Percentiles rank a stretch among this genome's conserved stretches.
Evolutionary conservation across 2,888 invertebrate genomes (phyloP).

Genomic region (Anaspis maculata): DNA sequence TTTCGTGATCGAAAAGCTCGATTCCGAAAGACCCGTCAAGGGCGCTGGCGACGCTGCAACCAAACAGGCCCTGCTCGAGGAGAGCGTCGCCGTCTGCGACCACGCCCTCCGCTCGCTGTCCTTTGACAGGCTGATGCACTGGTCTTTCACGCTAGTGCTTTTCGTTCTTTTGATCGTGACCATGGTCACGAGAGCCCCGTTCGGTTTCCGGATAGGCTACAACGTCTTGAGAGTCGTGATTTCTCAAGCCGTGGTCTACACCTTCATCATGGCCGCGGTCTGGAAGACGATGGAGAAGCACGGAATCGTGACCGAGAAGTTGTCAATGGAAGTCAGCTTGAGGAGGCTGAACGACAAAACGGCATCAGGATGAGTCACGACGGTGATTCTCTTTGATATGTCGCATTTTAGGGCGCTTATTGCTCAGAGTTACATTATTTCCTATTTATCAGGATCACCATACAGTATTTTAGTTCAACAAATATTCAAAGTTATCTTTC

Average conservation of each 20-base stretch:
- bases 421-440: too few species aligned
- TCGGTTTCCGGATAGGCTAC: constrained; percentile 42
- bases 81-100: constrained; percentile 53
- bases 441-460: too few species aligned
- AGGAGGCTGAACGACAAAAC: too few species aligned
- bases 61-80: constrained; percentile 41
- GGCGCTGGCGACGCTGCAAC: constrained; percentile 16
- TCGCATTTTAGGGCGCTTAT: too few species aligned
- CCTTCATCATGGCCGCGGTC: constrained; percentile 67
- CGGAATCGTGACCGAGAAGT: constrained; percentile 65
- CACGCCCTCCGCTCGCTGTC: constrained; percentile 47
- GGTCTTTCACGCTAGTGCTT: constrained; percentile 44
- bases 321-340: constrained; percentile 56
- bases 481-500: too few species aligned
- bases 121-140: constrained; percentile 48
- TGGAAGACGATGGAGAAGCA: constrained; percentile 79
- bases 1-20: not conserved
- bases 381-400: too few species aligned
- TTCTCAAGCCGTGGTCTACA: constrained; percentile 58
- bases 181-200: constrained; percentile 42
- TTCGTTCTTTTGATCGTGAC: constrained; percentile 48
- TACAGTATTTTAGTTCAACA: too few species aligned
- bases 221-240: constrained; percentile 55
- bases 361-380: too few species aligned
- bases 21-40: not conserved